A percentile compares a stretch with the other conserved stretches of the same genome.
These are phyloP conservation scores for Pagrus major DNA, from an alignment of 2,113 vertebrate genomes.

Conservation along the genomic window DNA sequence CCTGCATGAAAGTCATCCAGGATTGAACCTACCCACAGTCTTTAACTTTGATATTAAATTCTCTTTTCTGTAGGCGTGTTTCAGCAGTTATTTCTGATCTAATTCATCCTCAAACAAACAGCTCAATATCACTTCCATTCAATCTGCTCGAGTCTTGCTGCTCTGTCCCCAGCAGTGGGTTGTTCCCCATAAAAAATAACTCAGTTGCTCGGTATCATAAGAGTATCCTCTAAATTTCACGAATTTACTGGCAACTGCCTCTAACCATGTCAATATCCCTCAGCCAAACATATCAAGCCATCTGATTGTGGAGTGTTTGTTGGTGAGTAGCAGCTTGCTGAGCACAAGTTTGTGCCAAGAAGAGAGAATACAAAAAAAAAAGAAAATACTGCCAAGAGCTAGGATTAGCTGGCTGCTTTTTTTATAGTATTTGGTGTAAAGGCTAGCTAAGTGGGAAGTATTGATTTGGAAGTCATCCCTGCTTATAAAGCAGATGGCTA, in stretches of 20 bases:
- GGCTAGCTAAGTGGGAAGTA: slow-evolving; percentile 54
- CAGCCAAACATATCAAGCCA: slow-evolving; percentile 32
- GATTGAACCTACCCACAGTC: background rate
- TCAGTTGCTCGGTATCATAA: background rate
- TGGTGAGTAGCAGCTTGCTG: slow-evolving; percentile 47
- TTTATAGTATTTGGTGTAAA: slow-evolving; percentile 63
- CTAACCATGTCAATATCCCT: slow-evolving; percentile 9
- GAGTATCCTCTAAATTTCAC: background rate
- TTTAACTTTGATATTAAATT: background rate
- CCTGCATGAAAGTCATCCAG: background rate
- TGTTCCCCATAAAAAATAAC: background rate
- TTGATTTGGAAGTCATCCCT: slow-evolving; percentile 57
- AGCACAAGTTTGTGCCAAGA: slow-evolving; percentile 49
- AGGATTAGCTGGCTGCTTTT: slow-evolving; percentile 58
- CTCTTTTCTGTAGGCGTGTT: background rate
- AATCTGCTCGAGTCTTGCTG: background rate
- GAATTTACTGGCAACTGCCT: slow-evolving; percentile 19
- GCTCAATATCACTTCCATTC: background rate
- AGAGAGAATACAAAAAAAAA: slow-evolving; percentile 43
- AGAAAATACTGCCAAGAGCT: slow-evolving; percentile 59
- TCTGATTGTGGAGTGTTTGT: slow-evolving; percentile 37
- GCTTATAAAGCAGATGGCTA: slow-evolving; percentile 49
- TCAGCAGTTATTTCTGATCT: background rate
- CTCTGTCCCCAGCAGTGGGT: background rate
- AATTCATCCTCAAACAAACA: slow-evolving; percentile 16